Conservation (phyloP, 2,797 vertebrate genomes). For the Rhinatrema bivittatum region DNA sequence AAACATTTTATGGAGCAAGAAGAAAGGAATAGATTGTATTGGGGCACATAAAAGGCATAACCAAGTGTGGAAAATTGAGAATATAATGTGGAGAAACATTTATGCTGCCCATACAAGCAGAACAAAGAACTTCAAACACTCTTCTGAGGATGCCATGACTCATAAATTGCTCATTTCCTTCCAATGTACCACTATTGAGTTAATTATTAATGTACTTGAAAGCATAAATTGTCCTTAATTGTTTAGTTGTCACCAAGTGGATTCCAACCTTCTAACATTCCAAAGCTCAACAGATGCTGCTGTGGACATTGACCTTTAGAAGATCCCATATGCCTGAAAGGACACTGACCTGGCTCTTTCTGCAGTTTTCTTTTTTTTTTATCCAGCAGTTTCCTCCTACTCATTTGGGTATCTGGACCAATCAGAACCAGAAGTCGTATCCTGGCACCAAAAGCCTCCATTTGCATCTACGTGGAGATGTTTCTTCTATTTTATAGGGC, state of each 20-base stretch:
- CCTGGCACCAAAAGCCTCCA: no score
- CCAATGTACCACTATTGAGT: not conserved
- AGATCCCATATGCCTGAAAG: conserved; percentile 17
- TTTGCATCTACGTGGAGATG: no score
- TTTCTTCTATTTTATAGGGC: no score
- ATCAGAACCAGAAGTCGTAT: no score
- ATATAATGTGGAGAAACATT: conserved; percentile 18
- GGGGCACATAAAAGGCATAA: no score
- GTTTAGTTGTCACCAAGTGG: conserved; percentile 41
- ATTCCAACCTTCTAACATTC: conserved; percentile 22
- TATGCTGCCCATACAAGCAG: not conserved
- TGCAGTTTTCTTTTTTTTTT: no score
- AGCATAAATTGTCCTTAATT: conserved; percentile 35
- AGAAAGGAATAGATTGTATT: no score
- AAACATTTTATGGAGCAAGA: no score
- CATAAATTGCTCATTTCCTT: conserved; percentile 18
- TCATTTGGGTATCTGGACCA: no score
- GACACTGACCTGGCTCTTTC: fast-evolving
- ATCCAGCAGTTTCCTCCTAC: no score
- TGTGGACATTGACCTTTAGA: not conserved
- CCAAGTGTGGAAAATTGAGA: no score
- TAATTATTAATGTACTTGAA: conserved; percentile 14
- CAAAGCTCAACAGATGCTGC: conserved; percentile 22
- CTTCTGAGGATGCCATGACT: conserved; percentile 3
- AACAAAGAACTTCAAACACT: conserved; percentile 28